Conservation (phyloP, 2,113 vertebrate species). For the Heptranchias perlo region DNA sequence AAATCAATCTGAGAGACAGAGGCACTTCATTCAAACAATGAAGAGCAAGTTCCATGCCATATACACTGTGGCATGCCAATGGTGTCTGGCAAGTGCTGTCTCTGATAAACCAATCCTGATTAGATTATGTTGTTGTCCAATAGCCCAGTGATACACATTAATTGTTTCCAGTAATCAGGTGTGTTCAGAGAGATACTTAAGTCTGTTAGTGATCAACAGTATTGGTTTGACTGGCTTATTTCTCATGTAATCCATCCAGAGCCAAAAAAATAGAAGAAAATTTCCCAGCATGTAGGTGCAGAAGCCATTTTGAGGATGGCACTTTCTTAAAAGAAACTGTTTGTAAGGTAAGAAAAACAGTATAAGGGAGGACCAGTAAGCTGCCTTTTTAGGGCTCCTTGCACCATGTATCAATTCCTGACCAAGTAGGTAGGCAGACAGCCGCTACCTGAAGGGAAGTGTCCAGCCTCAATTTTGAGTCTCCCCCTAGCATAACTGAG, state of each 20-base stretch:
- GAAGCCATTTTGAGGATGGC: not conserved
- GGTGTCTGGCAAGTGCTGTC: not conserved
- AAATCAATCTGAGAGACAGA: not conserved
- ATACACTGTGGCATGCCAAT: not conserved
- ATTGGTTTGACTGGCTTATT: not conserved
- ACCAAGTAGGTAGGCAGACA: not conserved
- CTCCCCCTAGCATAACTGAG: not conserved
- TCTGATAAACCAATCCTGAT: not conserved
- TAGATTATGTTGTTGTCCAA: not conserved
- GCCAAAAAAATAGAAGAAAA: not conserved
- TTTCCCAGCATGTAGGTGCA: not conserved
- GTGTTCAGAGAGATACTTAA: not conserved
- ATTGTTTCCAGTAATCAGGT: not conserved
- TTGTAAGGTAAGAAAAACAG: not conserved
- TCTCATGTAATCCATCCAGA: not conserved
- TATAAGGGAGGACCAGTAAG: not conserved
- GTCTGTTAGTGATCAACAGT: not conserved
- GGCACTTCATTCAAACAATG: not conserved
- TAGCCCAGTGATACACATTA: not conserved
- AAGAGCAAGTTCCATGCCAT: not conserved
- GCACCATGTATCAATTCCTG: not conserved
- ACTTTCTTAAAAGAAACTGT: too few species aligned
- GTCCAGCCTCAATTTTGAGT: not conserved
- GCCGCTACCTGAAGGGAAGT: not conserved
- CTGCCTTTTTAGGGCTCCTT: not conserved